These are phyloP conservation scores for Phasianus colchicus DNA, from an alignment of 2,113 vertebrate genomes.

Conservation along the genomic window DNA sequence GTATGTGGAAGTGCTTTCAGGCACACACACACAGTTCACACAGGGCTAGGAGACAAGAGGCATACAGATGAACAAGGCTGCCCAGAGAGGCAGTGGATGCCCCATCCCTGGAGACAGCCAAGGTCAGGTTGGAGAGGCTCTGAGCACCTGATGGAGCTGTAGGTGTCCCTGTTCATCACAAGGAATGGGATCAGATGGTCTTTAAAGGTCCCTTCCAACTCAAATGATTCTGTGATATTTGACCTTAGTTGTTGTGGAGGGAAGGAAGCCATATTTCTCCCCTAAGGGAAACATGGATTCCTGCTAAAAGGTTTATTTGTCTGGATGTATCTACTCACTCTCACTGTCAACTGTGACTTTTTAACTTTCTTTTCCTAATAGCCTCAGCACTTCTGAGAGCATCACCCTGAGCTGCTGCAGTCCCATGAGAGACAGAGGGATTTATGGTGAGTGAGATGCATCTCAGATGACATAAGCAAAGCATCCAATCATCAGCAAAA, in stretches of 20 bases:
- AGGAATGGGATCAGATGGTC: no score
- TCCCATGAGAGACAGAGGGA: not conserved
- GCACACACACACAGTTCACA: not conserved
- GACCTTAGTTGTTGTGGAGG: not conserved
- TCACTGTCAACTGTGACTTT: not conserved
- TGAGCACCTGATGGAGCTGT: no score
- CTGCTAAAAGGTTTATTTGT: not conserved
- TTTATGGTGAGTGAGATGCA: not conserved
- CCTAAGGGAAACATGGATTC: not conserved
- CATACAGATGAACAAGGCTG: not conserved
- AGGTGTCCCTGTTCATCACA: no score
- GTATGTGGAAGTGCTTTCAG: not conserved
- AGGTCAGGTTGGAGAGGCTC: no score
- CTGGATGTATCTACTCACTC: not conserved
- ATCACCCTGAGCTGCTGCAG: not conserved
- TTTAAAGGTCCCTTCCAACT: no score
- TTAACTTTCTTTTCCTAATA: not conserved
- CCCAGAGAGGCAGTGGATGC: no score
- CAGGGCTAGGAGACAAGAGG: not conserved
- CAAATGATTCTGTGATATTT: not conserved
- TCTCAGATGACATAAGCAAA: not conserved
- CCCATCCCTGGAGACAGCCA: no score
- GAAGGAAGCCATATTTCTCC: not conserved
- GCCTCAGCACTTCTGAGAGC: not conserved
- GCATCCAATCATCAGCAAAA: not conserved